Evolutionary conservation across 2,888 invertebrate genomes (phyloP).

Genomic region (Pterostichus madidus): DNA sequence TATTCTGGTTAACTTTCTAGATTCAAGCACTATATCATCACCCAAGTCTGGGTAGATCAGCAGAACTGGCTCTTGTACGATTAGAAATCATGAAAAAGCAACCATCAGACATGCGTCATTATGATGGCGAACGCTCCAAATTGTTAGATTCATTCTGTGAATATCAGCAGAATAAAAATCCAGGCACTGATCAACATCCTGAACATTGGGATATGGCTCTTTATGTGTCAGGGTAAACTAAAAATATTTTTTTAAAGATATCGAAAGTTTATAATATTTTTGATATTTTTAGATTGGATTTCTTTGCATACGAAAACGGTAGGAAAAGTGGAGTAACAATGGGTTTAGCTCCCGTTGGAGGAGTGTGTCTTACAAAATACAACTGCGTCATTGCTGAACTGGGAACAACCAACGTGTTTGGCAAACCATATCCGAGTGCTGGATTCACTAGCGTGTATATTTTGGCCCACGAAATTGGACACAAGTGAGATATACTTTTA

Average conservation of each 20-base stretch:
- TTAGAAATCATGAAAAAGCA: slow-evolving; percentile 85
- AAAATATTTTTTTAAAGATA: not conserved
- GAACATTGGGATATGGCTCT: slow-evolving; percentile 90
- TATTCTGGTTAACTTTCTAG: slow-evolving; percentile 76
- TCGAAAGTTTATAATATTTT: no score
- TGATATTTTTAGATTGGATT: slow-evolving; percentile 81
- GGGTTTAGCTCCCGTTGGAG: slow-evolving; percentile 90
- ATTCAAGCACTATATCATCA: slow-evolving; percentile 90
- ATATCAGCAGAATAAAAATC: slow-evolving; percentile 84
- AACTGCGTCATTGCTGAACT: slow-evolving; percentile 89
- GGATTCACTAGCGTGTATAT: slow-evolving; percentile 92
- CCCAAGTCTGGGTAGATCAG: slow-evolving; percentile 82
- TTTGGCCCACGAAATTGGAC: slow-evolving; percentile 91
- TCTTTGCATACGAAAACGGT: slow-evolving; percentile 86
- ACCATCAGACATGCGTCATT: slow-evolving; percentile 81
- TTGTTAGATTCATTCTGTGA: slow-evolving; percentile 88
- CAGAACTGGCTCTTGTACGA: slow-evolving; percentile 85
- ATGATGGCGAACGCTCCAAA: slow-evolving; percentile 83
- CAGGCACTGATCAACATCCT: slow-evolving; percentile 83
- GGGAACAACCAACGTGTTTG: slow-evolving; percentile 85
- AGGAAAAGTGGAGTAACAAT: slow-evolving; percentile 86
- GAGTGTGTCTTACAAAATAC: slow-evolving; percentile 86
- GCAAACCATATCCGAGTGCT: slow-evolving; percentile 89
- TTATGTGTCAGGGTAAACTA: slow-evolving; percentile 84
- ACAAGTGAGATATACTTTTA: slow-evolving; percentile 82